Percentiles rank a stretch among this genome's conserved stretches.
Evolutionary conservation across 2,113 vertebrate species (phyloP).

Genomic region (Eurystomus gularis): DNA sequence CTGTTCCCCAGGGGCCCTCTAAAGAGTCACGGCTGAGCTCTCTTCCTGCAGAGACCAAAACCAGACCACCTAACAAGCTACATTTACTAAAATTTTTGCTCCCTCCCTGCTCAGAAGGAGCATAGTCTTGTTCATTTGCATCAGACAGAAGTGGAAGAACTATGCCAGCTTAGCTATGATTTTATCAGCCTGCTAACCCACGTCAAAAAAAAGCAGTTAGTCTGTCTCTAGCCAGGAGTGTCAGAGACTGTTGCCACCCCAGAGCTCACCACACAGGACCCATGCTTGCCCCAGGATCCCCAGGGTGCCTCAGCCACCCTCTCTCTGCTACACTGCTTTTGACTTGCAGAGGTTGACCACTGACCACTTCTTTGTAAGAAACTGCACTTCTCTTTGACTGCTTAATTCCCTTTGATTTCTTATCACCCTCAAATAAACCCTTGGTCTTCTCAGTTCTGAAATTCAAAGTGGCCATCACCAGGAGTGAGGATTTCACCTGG

Average conservation of each 20-base stretch:
- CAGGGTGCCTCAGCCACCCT: neutral
- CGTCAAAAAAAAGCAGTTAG: neutral
- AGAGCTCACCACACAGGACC: neutral
- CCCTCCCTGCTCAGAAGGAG: neutral
- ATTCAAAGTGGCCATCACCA: neutral
- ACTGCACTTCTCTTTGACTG: neutral
- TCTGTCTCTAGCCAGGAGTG: neutral
- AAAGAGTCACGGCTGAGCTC: constrained; percentile 35
- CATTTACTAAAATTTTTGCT: neutral
- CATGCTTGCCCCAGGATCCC: neutral
- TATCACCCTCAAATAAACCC: neutral
- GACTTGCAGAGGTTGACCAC: neutral
- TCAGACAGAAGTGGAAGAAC: neutral
- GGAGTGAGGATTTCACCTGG: neutral
- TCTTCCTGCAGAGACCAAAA: constrained; percentile 33
- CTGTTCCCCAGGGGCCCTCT: constrained; percentile 41
- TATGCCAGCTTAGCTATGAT: neutral
- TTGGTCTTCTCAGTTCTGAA: neutral
- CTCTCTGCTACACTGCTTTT: neutral
- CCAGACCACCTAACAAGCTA: constrained; percentile 36
- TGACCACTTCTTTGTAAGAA: neutral
- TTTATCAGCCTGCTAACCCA: neutral
- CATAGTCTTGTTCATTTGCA: neutral
- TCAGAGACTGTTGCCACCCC: neutral
- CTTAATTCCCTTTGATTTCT: neutral